Base-by-base conservation (phyloP, 2,888 invertebrate species). In the Rotaria sp. region DNA sequence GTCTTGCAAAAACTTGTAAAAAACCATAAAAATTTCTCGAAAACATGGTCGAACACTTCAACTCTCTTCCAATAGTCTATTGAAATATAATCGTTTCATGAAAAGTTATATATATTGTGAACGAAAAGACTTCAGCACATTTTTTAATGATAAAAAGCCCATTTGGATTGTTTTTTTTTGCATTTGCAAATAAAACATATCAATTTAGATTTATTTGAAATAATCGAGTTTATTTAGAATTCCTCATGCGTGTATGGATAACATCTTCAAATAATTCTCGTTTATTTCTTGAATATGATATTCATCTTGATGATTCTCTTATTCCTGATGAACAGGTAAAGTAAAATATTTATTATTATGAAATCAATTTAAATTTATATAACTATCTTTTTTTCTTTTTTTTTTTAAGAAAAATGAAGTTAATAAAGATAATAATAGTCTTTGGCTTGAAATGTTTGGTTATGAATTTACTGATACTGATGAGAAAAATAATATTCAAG, bases 261-360 rank as follows among this genome's bases (percentile, higher is more conserved):
- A 80, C 45, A 80, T 45, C 80, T n/a, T 26, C 26, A 13, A 26
- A 45, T 45, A 8, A 80, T 80, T 26, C 21, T 15, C 80, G n/a
- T 13, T 80, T 80, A 80, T 41, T 45, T 80, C 41, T 80, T 80
- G 80, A 80, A 80, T 80, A 80, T 45, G 45, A 80, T n/a, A 80
- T 80, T 26, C 45, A 80, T 80, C 45, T 80, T 45, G 21, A 80
- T 45, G 13, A 80, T 80, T 80, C 67, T 35, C 67, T 80, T n/a
- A n/a, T 45, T 38, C 80, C 80, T 3, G n/a, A 80, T 45, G 80
- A 80, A 45, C 45, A 80, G 15, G 80, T 80, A 80, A 80, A 30
- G 13, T 35, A 41, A 13, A 38, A 38, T 38, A 38, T 38, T 24
- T 21, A 0, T 18, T 3, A 5, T 35, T 3, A n/a, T 7, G 24